Base-by-base conservation (phyloP, 92 coral and sea anemone species). In the Porites cylindrica region DNA sequence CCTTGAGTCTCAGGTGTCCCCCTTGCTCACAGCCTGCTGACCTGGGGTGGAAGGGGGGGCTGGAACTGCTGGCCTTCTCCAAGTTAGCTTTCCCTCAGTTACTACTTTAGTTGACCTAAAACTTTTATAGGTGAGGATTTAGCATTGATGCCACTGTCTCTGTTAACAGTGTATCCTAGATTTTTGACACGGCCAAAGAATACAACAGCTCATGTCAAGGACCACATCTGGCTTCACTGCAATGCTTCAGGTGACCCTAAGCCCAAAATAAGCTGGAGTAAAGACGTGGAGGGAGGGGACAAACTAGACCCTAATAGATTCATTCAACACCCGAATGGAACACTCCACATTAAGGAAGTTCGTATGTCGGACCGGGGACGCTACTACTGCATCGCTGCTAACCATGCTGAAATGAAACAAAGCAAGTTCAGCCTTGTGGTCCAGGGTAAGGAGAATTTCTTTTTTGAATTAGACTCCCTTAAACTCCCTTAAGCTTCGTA, bases 261-360 rank as follows among this genome's bases (percentile, higher is more conserved):
- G 69, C 99, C 99, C 0, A 89, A 90, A 70, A 90, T 97, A 47
- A 84, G 93, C 68, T 97, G 98, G 98, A 94, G 93, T 8, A 90
- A 66, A 47, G 94, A 95, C 29, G 29, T 10, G 20, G 66, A 23
- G 2, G 96, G 93, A 0, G 98, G 98, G 12, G 94, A 95, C 76
- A 78, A 83, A 14, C 93, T 93, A 2, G 88, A 88, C 60, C 66
- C 70, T 47, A 77, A 91, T 10, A 79, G 93, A 20, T 92, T 90
- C 75, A 76, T 67, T 9, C 51, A 61, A 54, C 89, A 82, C 24
- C 18, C 66, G 2, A 97, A 97, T 63, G 97, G 97, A 21, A 90
- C 98, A 7, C 76, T 97, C 11, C 85, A 88, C 76, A 78, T 97
- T 12, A 88, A 83, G 52, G 81, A 89, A 3, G 92, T 94, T 8